A percentile compares a stretch with the other conserved stretches of the same genome.
phyloP scores from a whole-genome alignment of 1,140 invertebrate genomes.

The Halotydeus destructor region DNA sequence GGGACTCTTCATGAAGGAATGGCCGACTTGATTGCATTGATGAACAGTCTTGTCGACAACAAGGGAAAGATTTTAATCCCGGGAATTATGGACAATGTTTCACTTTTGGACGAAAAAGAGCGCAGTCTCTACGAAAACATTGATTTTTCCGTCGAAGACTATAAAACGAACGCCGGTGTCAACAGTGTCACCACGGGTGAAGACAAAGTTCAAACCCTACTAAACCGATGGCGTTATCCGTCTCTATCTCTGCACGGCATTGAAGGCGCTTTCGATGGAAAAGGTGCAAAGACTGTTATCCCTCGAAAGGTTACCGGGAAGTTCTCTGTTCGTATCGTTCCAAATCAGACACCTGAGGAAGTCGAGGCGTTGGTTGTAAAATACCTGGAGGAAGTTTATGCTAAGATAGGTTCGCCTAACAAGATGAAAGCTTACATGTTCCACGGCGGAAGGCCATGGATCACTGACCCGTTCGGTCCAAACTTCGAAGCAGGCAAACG shows the following conservation, averaged over 20 bases:
- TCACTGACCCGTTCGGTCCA: slow-evolving; percentile 69
- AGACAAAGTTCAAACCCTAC: slow-evolving; percentile 38
- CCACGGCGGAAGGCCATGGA: slow-evolving; percentile 71
- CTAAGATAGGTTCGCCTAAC: slow-evolving; percentile 19
- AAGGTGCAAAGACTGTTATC: slow-evolving; percentile 29
- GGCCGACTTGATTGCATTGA: slow-evolving; percentile 60
- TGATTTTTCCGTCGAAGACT: slow-evolving; percentile 49
- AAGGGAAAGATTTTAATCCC: slow-evolving; percentile 64
- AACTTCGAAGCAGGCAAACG: slow-evolving; percentile 69
- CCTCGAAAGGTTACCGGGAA: slow-evolving; percentile 30
- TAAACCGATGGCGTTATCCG: slow-evolving; percentile 77
- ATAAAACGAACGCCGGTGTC: slow-evolving; percentile 35
- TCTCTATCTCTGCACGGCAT: slow-evolving; percentile 45
- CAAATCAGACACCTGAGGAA: slow-evolving; percentile 23
- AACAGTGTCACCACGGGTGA: slow-evolving; percentile 11
- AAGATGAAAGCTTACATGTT: slow-evolving; percentile 43
- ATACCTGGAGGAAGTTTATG: slow-evolving; percentile 22
- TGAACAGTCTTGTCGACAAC: slow-evolving; percentile 57
- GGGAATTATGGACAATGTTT: slow-evolving; percentile 55
- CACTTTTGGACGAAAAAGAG: slow-evolving; percentile 48
- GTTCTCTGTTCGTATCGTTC: slow-evolving; percentile 30
- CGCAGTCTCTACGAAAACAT: slow-evolving; percentile 55
- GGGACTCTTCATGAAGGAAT: slow-evolving; percentile 64
- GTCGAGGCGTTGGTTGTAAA: slow-evolving; percentile 4
- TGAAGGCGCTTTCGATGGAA: slow-evolving; percentile 14